These are phyloP conservation scores for Napeogenes inachia DNA, from an alignment of 2,888 invertebrate species.

Conservation along the genomic window DNA sequence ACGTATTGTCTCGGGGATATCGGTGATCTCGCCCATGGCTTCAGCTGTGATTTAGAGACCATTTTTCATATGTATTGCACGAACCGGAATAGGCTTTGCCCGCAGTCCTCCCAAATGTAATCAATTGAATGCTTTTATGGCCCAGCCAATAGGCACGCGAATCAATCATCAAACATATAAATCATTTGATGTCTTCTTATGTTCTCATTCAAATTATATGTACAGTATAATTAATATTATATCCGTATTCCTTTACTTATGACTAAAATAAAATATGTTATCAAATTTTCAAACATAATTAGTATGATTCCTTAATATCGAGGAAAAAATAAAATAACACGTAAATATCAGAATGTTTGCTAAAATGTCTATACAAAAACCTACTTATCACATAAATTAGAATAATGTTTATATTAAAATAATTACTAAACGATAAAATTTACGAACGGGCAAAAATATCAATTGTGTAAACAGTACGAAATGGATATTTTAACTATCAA, in stretches of 20 bases:
- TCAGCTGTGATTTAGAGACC: conserved; percentile 54
- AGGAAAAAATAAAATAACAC: too few species aligned
- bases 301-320: too few species aligned
- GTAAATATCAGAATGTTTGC: too few species aligned
- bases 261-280: too few species aligned
- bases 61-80: conserved; percentile 59
- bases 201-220: conserved; percentile 1
- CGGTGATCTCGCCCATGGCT: conserved; percentile 43
- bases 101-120: conserved; percentile 41
- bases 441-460: background rate
- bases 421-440: too few species aligned
- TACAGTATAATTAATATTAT: background rate
- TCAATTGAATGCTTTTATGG: conserved; percentile 57
- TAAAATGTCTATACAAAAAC: too few species aligned
- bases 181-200: background rate
- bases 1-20: conserved; percentile 22
- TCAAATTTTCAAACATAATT: too few species aligned
- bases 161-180: background rate
- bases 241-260: too few species aligned
- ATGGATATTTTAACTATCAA: conserved; percentile 41
- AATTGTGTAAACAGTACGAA: conserved; percentile 3
- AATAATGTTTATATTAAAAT: too few species aligned
- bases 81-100: conserved; percentile 40
- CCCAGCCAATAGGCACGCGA: conserved; percentile 34
- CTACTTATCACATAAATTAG: too few species aligned